These are phyloP conservation scores for Raja brachyura DNA, from an alignment of 2,113 vertebrate species.

Conservation along the genomic window DNA sequence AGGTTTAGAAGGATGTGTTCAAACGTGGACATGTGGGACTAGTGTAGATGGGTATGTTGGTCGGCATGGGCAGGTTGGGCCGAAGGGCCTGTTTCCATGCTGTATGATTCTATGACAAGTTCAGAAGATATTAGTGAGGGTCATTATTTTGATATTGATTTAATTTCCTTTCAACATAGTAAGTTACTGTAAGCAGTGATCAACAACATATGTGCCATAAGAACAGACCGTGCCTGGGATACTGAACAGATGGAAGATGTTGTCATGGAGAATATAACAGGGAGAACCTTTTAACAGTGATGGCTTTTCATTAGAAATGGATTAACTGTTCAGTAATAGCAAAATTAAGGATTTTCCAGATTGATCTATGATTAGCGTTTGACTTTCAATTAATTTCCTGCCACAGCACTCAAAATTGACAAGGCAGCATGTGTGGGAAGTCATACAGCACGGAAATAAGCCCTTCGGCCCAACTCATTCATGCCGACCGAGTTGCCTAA, in stretches of 20 bases:
- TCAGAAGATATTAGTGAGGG: background rate
- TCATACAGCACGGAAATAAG: too few species aligned
- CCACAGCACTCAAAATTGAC: background rate
- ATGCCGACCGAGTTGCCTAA: too few species aligned
- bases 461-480: too few species aligned
- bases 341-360: background rate
- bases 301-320: background rate
- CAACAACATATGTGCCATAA: background rate
- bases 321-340: background rate
- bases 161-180: background rate
- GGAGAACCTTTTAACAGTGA: too few species aligned
- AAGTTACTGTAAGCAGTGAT: background rate
- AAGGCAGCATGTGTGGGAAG: too few species aligned
- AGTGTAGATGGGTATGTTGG: too few species aligned
- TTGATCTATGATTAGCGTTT: background rate
- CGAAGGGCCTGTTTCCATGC: too few species aligned
- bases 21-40: too few species aligned
- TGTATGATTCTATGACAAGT: too few species aligned
- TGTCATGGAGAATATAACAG: background rate
- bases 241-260: background rate
- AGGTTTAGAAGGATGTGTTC: too few species aligned
- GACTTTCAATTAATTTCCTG: background rate
- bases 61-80: too few species aligned
- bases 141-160: background rate
- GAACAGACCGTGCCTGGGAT: background rate